Base-by-base conservation (phyloP, 2,113 vertebrate species). In the Machaerirhynchus nigripectus region DNA sequence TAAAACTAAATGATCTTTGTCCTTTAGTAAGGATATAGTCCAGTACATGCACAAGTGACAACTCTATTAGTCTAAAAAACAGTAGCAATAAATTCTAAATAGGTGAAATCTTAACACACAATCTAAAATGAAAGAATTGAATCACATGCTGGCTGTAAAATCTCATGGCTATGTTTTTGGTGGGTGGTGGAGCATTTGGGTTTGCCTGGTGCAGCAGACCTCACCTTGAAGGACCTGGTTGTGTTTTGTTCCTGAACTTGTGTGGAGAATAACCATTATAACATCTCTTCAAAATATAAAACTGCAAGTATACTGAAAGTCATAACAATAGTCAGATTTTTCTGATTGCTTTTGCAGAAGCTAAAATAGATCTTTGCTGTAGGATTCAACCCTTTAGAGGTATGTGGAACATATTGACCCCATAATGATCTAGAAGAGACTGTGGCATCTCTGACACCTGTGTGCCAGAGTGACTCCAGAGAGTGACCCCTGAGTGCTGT, bases 1-100 rank as follows among this genome's bases (percentile, higher is more conserved):
- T 42, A 18, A 37, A 57, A 77, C 15, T 67, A 42, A 70, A 22
- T 53, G 7, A 3, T 53, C 13, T 52, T 85, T 50, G 26, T 50
- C 13, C 8, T 39, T 37, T 57, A 39, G 19, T 56, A 22, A 73
- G 47, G 22, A 26, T 10, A 22, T 33, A 35, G 28, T 40, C 24
- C 75, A 9, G 39, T 30, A 10, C 15, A 27, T 35, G 5, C 9
- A 49, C 0, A 0, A 20, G 8, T 61, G 42, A 37, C 26, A 71
- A 46, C 13, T 84, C 6, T 40, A 10, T 87, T 27, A 37, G 49
- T 67, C 22, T 28, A 55, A 42, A 67, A 11, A 31, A 2, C 15
- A 20, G 13, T 13, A 63, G 24, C 28, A 39, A 31, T 20, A 31
- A 15, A 21, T 46, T 76, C 14, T 61, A 35, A 37, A 20, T 13